Conservation (phyloP, 2,113 vertebrate genomes). For the Emydocephalus ijimae region DNA sequence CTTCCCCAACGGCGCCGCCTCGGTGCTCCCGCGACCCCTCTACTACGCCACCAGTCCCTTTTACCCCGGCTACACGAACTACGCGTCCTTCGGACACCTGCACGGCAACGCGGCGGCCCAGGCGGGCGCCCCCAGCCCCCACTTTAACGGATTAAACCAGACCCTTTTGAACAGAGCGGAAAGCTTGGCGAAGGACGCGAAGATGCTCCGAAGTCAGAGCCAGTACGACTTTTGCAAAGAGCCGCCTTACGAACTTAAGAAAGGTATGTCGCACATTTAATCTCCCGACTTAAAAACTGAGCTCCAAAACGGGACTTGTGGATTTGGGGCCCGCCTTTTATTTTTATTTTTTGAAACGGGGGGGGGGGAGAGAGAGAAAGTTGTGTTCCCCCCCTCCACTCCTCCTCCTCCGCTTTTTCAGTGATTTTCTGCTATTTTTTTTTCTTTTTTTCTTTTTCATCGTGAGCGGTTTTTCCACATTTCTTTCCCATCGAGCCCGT, state of each 20-base stretch:
- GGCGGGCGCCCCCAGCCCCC: conserved; percentile 64
- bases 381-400: accelerated
- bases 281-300: conserved; percentile 63
- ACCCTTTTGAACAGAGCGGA: conserved; percentile 96
- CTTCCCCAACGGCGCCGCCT: conserved; percentile 79
- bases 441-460: neutral
- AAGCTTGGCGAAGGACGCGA: conserved; percentile 91
- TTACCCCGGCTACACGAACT: conserved; percentile 98
- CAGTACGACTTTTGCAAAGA: conserved; percentile 98
- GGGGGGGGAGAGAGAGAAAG: neutral
- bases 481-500: conserved; percentile 68
- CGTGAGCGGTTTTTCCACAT: conserved; percentile 59
- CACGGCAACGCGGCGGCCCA: conserved; percentile 73
- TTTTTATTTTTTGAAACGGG: too few species aligned
- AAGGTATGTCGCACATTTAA: conserved; percentile 99
- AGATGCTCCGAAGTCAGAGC: conserved; percentile 85
- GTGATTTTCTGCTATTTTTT: neutral
- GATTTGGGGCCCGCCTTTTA: neutral
- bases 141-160: conserved; percentile 99
- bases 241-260: conserved; percentile 97
- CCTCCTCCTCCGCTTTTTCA: neutral
- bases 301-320: conserved; percentile 42
- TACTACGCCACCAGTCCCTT: conserved; percentile 93
- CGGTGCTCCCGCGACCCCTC: conserved; percentile 82
- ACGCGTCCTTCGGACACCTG: conserved; percentile 92